These are phyloP conservation scores for Synanthedon vespiformis DNA, from an alignment of 2,888 invertebrate species.

Conservation along the genomic window DNA sequence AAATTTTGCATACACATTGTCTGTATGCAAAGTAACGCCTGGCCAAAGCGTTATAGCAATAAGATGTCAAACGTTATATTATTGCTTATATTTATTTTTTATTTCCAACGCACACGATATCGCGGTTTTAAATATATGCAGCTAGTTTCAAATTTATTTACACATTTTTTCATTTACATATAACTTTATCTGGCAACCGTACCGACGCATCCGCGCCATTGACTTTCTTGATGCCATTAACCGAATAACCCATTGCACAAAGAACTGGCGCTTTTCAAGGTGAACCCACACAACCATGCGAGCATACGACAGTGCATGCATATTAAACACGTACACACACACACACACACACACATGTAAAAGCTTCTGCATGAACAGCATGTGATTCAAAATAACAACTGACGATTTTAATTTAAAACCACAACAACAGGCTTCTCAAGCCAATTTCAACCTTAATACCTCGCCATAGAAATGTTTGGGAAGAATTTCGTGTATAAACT, in stretches of 20 bases:
- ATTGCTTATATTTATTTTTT: no score
- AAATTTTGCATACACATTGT: no score
- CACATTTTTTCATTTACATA: background rate
- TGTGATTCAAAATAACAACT: conserved; percentile 57
- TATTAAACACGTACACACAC: background rate
- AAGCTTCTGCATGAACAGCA: conserved; percentile 16
- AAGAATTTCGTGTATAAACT: conserved; percentile 4
- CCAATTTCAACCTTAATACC: conserved; percentile 16
- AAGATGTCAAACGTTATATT: no score
- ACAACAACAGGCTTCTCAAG: conserved; percentile 3
- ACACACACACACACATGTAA: conserved; percentile 4
- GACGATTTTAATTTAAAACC: conserved; percentile 14
- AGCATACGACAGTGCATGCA: conserved; percentile 16
- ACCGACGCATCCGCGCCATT: conserved; percentile 63
- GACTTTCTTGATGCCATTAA: conserved; percentile 69
- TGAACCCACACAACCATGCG: conserved; percentile 51
- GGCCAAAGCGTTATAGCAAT: no score
- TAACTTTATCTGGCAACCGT: conserved; percentile 35
- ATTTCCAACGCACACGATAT: no score
- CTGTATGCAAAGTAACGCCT: no score
- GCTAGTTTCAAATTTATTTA: no score
- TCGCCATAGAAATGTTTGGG: conserved; percentile 7
- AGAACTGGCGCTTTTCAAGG: conserved; percentile 68
- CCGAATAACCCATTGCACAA: conserved; percentile 72
- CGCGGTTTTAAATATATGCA: no score